Evolutionary conservation across 2,797 vertebrate species (phyloP).

Genomic region (Sciurus vulgaris): DNA sequence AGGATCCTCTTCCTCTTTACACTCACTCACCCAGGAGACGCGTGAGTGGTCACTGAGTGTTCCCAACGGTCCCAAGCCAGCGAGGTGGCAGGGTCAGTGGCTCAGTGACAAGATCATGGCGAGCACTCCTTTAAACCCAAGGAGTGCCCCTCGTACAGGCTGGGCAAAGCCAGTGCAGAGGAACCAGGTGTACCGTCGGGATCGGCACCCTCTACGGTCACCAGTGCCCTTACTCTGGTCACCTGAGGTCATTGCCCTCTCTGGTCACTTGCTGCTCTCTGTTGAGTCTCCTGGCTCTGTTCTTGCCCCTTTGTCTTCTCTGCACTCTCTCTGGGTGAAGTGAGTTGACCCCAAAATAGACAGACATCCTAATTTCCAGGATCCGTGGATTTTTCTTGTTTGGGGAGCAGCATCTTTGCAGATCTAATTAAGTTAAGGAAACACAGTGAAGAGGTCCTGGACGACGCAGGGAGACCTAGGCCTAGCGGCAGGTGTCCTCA

Average conservation of each 20-base stretch:
- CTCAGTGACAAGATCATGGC: too few species aligned
- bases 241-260: not conserved
- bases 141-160: too few species aligned
- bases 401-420: constrained; percentile 11
- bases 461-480: not conserved
- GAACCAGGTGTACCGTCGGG: too few species aligned
- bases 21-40: too few species aligned
- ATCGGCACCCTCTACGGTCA: too few species aligned
- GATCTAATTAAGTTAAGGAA: not conserved
- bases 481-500: not conserved
- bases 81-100: too few species aligned
- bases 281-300: not conserved
- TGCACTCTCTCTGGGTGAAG: not conserved
- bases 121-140: too few species aligned
- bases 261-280: not conserved
- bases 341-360: not conserved
- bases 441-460: not conserved
- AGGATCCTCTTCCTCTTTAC: not conserved
- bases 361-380: not conserved
- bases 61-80: too few species aligned
- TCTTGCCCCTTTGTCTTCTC: not conserved
- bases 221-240: accelerated
- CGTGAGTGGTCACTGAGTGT: too few species aligned
- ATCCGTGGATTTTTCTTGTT: not conserved
- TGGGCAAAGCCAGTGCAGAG: too few species aligned